These are phyloP conservation scores for Bemisia tabaci DNA, from an alignment of 1,140 invertebrate species.

Conservation along the genomic window DNA sequence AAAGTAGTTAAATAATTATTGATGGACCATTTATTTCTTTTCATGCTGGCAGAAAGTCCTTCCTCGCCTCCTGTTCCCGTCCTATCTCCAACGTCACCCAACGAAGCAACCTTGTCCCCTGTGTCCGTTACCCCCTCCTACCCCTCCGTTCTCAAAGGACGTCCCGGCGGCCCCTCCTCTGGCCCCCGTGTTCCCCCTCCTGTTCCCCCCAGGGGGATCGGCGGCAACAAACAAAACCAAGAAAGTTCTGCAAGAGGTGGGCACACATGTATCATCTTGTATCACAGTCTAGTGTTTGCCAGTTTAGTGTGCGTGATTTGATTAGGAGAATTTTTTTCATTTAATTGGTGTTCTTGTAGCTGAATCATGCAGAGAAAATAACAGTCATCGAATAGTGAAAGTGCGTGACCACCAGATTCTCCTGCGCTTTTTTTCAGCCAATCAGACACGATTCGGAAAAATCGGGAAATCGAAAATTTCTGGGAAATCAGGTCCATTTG, in stretches of 20 bases:
- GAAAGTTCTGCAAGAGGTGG: conserved; percentile 23
- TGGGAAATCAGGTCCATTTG: no score
- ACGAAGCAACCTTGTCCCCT: conserved; percentile 22
- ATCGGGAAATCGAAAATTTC: no score
- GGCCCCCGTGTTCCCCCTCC: conserved; percentile 48
- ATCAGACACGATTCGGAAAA: no score
- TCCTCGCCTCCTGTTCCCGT: conserved; percentile 36
- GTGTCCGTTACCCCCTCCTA: conserved; percentile 32
- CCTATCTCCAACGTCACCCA: conserved; percentile 37
- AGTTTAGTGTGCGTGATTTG: no score
- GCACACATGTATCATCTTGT: not conserved
- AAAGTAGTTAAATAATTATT: not conserved
- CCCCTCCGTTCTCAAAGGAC: conserved; percentile 58
- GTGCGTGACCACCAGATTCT: no score
- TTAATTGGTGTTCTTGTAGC: no score
- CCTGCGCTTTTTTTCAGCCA: no score
- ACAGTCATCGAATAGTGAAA: no score
- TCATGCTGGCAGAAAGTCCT: conserved; percentile 22
- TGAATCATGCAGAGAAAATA: no score
- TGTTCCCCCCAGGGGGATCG: conserved; percentile 61
- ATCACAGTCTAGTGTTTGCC: no score
- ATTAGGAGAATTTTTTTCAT: no score
- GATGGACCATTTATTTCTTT: conserved; percentile 1
- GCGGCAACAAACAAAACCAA: conserved; percentile 37
- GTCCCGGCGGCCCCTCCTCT: conserved; percentile 31